Evolutionary conservation across 2,888 invertebrate genomes (phyloP), one percentile per base, ranked within the genome.

Genomic region (Acleris holmiana): DNA sequence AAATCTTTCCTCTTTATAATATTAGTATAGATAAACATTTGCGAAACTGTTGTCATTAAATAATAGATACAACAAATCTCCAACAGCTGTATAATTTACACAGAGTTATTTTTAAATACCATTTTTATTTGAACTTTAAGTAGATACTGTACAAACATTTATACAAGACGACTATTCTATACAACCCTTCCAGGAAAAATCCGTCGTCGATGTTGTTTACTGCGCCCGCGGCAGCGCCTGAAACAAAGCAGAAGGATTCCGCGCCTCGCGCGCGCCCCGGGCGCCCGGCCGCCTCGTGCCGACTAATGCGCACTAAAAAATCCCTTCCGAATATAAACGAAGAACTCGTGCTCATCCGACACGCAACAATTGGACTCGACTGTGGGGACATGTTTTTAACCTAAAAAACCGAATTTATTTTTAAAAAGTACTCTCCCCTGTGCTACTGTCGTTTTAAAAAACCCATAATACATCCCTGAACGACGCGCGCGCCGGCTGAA

Each of bases 291-390:
- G 71, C 78, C 73, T 74, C 77, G 72, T 77, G 84, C 84, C 90
- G 85, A 89, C 86, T 86, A 88, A 88, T 86, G 83, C 78, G 80
- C 79, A 72, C 88, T 89, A 91, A 91, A 91, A 91, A 91, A 89
- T 88, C 86, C 88, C 89, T 86, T 83, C 84, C 78, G 74, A 75
- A 86, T 87, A 86, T 87, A 87, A 90, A 91, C 35, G 86, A 85
- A 80, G 79, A 86, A 86, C 91, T 91, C 91, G 92, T 92, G 92
- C 92, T 88, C 91, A 90, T 90, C 90, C 85, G 91, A 90, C 89
- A 91, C 91, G 92, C 92, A 92, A 92, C 92, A 92, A 92, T 91
- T 91, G 90, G 79, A 90, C 83, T 82, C 83, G 79, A 85, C 85
- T 83, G 85, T 79, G 83, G 88, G 89, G 90, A 91, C 89, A 87